Evolutionary conservation across 2,797 vertebrate genomes (phyloP).

Genomic region (Thalassophryne amazonica): DNA sequence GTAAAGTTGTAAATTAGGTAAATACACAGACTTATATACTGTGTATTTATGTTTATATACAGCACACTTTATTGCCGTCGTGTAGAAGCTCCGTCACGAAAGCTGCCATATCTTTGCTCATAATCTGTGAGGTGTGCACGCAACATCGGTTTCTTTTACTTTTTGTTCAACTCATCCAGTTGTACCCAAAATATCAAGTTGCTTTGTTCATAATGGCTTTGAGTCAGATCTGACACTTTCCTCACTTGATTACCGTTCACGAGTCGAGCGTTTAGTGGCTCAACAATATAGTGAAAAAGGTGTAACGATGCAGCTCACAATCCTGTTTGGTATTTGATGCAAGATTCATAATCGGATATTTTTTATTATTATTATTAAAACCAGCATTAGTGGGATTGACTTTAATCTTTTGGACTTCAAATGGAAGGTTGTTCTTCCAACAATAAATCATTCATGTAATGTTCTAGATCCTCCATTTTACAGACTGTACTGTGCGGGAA

Average conservation of each 20-base stretch:
- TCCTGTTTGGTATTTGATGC: no score
- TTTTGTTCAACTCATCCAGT: constrained; percentile 36
- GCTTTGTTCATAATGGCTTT: constrained; percentile 7
- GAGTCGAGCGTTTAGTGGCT: no score
- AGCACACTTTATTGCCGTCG: constrained; percentile 67
- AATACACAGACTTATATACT: constrained; percentile 83
- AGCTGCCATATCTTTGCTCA: constrained; percentile 50
- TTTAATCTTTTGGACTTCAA: no score
- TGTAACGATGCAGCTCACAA: no score
- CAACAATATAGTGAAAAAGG: no score
- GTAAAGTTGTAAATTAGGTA: constrained; percentile 84
- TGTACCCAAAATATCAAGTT: neutral
- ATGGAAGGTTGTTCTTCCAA: no score
- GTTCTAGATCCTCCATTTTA: no score
- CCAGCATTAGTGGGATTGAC: no score
- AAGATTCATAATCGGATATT: no score
- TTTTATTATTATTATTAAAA: no score
- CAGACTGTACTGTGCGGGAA: no score
- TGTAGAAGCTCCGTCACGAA: constrained; percentile 57
- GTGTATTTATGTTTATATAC: constrained; percentile 85
- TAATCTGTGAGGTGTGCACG: constrained; percentile 34
- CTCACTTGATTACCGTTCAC: constrained; percentile 17
- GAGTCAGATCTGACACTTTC: constrained; percentile 7
- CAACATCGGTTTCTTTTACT: constrained; percentile 46
- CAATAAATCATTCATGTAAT: no score